Base-by-base conservation (phyloP, 2,113 vertebrate genomes). In the Amblyornis subalaris region DNA sequence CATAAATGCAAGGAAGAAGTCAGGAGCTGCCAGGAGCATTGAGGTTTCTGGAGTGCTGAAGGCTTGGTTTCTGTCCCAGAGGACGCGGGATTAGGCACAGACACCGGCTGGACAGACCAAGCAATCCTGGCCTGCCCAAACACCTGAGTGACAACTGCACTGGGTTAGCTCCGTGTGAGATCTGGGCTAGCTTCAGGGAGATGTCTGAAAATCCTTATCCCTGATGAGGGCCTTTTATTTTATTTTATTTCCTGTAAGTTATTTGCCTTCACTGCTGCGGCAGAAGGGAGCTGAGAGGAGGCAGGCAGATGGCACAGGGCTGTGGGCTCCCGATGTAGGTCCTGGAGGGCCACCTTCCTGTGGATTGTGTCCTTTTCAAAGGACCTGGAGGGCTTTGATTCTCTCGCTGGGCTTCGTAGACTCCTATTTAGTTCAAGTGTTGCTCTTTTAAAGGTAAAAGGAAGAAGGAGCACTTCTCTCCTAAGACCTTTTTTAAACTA, bases 371-470 rank as follows among this genome's bases (percentile, higher is more conserved):
- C 8, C 44, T 90, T 83, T 51, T 48, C 78, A 67, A 66, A 94
- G 74, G 53, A 60, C 6, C 0, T 48, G 42, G n/a, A 72, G 29
- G 87, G 38, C 79, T 94, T 90, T 81, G 67, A 66, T 71, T 71
- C 35, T 8, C 45, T 6, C 60, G 36, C 84, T 69, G 87, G 45
- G 42, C 62, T 95, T 82, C 76, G 67, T 82, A 88, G 40, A 35
- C 69, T 89, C 11, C 14, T 57, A 55, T 65, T 93, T 62, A 54
- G 35, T 67, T 86, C 77, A 71, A 88, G 70, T 85, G 62, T 95
- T 85, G 20, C 65, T 62, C 82, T 96, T 96, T 42, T 76, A 83
- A 81, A 77, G 74, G 20, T 35, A 55, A 69, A 88, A 93, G 62
- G 90, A 75, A 54, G 42, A 57, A 61, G 65, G 58, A 93, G 58